Conservation (phyloP, 2,888 invertebrate genomes). For the Odontomyia ornata region DNA sequence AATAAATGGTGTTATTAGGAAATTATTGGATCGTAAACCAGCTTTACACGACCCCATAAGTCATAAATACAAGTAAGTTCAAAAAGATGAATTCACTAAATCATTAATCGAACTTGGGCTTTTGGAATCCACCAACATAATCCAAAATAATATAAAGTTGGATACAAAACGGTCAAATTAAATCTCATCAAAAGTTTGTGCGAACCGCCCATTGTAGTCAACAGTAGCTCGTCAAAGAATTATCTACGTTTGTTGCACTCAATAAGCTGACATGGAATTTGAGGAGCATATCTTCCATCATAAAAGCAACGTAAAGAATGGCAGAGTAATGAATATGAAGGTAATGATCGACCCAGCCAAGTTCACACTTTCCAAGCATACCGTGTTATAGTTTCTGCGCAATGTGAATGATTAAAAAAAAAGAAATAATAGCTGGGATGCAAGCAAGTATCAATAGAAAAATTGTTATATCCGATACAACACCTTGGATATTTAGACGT, state of each 20-base stretch:
- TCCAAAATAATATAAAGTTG: too few relatives aligned
- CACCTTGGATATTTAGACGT: constrained; percentile 69
- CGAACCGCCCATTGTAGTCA: constrained; percentile 67
- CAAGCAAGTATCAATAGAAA: constrained; percentile 75
- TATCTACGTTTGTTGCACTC: constrained; percentile 68
- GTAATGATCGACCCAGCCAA: constrained; percentile 51
- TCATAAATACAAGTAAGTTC: too few relatives aligned
- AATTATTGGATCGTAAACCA: too few relatives aligned
- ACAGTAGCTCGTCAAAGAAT: constrained; percentile 69
- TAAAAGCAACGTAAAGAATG: constrained; percentile 27
- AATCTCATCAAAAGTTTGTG: constrained; percentile 71
- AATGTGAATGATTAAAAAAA: constrained; percentile 76
- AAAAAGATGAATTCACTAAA: too few relatives aligned
- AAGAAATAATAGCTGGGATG: constrained; percentile 76
- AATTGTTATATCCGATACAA: constrained; percentile 73
- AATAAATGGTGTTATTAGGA: too few relatives aligned
- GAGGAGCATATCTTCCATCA: constrained; percentile 63
- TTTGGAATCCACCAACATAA: too few relatives aligned
- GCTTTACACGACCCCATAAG: too few relatives aligned
- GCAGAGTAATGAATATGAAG: constrained; percentile 15
- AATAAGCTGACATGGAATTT: constrained; percentile 73
- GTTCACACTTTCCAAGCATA: constrained; percentile 68
- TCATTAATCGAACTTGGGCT: too few relatives aligned
- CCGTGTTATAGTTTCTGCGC: constrained; percentile 72
- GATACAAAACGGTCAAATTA: too few relatives aligned